These are phyloP conservation scores for Taeniopygia guttata DNA, from an alignment of 2,797 vertebrate species.

Conservation along the genomic window DNA sequence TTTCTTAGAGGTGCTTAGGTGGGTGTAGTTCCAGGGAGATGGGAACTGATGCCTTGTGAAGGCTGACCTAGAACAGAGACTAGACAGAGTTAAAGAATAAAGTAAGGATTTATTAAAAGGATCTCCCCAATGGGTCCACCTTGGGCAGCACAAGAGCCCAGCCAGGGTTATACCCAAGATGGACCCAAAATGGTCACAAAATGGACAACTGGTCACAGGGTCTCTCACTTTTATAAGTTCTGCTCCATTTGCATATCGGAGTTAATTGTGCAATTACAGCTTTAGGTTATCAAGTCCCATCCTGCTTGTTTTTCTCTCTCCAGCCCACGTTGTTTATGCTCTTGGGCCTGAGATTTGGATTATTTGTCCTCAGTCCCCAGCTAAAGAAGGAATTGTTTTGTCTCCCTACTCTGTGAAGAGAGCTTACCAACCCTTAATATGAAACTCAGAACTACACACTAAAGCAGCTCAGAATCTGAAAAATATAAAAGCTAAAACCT, in stretches of 20 bases:
- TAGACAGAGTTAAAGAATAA: neutral
- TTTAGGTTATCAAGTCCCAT: neutral
- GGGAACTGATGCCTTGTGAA: neutral
- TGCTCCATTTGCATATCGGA: neutral
- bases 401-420: no score
- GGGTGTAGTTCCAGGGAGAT: neutral
- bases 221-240: neutral
- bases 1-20: neutral
- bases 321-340: fast-evolving
- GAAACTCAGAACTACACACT: fast-evolving
- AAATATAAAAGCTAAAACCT: neutral
- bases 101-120: neutral
- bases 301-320: neutral
- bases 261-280: neutral
- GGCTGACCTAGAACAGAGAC: neutral
- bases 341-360: no score
- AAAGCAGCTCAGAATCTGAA: neutral
- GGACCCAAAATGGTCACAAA: neutral
- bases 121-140: neutral
- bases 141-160: neutral
- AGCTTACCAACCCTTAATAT: neutral
- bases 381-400: neutral
- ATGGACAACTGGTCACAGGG: fast-evolving
- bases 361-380: neutral
- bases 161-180: neutral